Base-by-base conservation (phyloP, 2,113 vertebrate genomes). In the Neotoma lepida region DNA sequence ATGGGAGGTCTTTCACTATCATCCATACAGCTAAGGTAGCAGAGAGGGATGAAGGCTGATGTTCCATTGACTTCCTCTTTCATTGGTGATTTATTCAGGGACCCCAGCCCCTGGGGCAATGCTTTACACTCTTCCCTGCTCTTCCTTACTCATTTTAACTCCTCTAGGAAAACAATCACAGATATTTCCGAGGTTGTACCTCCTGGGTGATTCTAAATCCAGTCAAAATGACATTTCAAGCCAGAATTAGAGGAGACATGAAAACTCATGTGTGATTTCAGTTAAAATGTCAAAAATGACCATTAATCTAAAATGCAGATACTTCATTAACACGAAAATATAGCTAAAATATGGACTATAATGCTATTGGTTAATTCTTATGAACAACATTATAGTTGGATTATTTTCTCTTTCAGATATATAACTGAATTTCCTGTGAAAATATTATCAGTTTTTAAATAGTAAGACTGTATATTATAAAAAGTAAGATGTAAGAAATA, bases 71-170 rank as follows among this genome's bases (percentile, higher is more conserved):
- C 4, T 30, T 44, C 13, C 9, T 41, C 41, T 44, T 63, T 20
- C 26, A 24, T 46, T 15, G 26, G 9, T 33, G 2, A 33, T 6
- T 26, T 2, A 20, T 6, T 26, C 4, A 20, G 15, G 3, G 6
- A 9, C 41, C 2, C 1, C 3, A 30, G 12, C 39, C 26, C 56
- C 63, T 18, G 24, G 6, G 28, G 17, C 3, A n/a, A 41, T 44
- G 58, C 22, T 39, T 14, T 26, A 84, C 3, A 63, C 4, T 84
- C 12, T 17, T 30, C 4, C 2, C 28, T 5, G 22, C 22, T 63
- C 56, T 61, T 61, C 33, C 35, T 26, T 14, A 13, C n/a, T 26
- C 12, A 61, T 41, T 28, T 82, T 8, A 58, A 61, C 6, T n/a
- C 9, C 51, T 28, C 4, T 61, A 58, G 61, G 61, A 84, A 61